phyloP scores from a whole-genome alignment of 2,888 invertebrate genomes.

The Pilophorus perplexus region DNA sequence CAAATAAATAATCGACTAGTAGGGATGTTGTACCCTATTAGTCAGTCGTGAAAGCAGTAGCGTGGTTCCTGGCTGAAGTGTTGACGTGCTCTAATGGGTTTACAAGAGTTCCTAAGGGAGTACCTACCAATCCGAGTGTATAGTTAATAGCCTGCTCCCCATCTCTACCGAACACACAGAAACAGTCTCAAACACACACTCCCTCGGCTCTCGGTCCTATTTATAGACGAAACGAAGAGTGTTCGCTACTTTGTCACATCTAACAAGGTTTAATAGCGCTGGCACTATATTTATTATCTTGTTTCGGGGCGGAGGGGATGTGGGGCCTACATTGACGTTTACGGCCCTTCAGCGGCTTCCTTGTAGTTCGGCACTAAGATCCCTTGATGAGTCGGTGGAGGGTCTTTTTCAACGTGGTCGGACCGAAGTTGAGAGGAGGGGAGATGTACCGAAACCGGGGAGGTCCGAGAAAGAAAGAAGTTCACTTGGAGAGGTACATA shows the following conservation, averaged over 20 bases:
- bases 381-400: not conserved
- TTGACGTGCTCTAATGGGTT: slow-evolving; percentile 23
- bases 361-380: slow-evolving; percentile 1
- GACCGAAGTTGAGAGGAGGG: too few relatives aligned
- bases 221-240: slow-evolving; percentile 14
- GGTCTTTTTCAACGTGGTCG: too few relatives aligned
- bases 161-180: slow-evolving; percentile 9
- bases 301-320: slow-evolving; percentile 2
- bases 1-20: too few relatives aligned
- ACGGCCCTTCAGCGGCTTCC: slow-evolving; percentile 7
- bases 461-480: too few relatives aligned
- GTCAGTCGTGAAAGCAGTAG: slow-evolving; percentile 7
- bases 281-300: slow-evolving; percentile 25
- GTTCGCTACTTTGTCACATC: slow-evolving; percentile 33
- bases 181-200: too few relatives aligned
- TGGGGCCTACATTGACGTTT: slow-evolving; percentile 30
- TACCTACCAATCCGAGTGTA: slow-evolving; percentile 11
- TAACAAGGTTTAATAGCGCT: slow-evolving; percentile 32
- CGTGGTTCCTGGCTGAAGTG: slow-evolving; percentile 23
- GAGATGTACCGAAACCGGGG: too few relatives aligned
- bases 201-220: too few relatives aligned
- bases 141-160: slow-evolving; percentile 16
- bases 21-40: not conserved
- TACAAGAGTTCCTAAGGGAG: slow-evolving; percentile 20
- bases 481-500: too few relatives aligned